Base-by-base conservation (phyloP, 2,888 invertebrate species). In the Gandaritis pyraliata region DNA sequence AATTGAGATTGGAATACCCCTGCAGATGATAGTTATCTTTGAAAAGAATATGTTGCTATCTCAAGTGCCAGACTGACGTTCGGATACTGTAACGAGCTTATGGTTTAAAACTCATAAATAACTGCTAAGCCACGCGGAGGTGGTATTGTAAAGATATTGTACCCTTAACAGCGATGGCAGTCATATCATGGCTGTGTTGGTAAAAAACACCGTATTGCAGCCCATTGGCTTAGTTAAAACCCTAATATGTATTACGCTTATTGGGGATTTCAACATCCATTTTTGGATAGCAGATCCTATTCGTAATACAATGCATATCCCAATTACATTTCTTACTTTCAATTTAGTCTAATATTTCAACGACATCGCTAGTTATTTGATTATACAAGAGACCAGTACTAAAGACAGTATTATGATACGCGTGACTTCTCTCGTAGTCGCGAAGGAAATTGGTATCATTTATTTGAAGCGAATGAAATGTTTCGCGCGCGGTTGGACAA, bases 91-190 rank as follows among this genome's bases (percentile, higher is more conserved):
- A 57, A 64, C 61, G 70, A 73, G 72, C 75, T 77, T 78, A 78
- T 71, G 69, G 69, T 78, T 74, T 71, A 71, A 75, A 72, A 72
- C 70, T 66, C 75, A 69, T 78, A 77, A 78, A 77, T 77, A 72
- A 73, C 60, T 54, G 53, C 58, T 59, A 70, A 72, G 71, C 73
- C 63, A 61, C 66, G 54, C 55, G 52, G 64, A 72, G 72, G 71
- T 72, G 76, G 76, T 75, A 77, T 65, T 59, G 61, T 15, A 30
- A 30, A 18, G 16, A 16, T 36, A 16, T 16, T 4, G 12, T 49
- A 6, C 16, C 7, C 5, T 16, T 43, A 16, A 4, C 16, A 43
- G n/a, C 41, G 10, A 0, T 43, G 16, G 11, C 10, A 16, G 43
- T 43, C 16, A 16, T 43, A 16, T 15, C 5, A 41, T 5, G 8